Base-by-base conservation (phyloP, 1,140 invertebrate genomes). In the Aphelenchoides avenae region DNA sequence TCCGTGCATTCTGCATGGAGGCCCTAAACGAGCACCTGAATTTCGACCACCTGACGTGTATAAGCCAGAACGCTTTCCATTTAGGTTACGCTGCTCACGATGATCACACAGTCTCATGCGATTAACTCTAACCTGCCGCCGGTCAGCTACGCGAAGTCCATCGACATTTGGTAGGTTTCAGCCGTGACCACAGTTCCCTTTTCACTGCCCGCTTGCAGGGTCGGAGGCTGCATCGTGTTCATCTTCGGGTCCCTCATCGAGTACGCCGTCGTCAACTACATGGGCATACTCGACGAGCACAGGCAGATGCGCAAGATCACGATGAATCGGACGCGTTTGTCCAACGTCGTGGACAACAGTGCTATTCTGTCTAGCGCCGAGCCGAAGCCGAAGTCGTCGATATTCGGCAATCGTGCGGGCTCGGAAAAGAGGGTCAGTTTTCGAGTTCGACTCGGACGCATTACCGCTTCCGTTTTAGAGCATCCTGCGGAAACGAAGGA, bases 91-190 rank as follows among this genome's bases (percentile, higher is more conserved):
- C 53, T 54, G 26, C 44, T 67, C 9, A 66, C 64, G 34, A 66
- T 66, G 64, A 66, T 66, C 33, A 82, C 82, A 75, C 61, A 57
- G 44, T 89, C 90, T 92, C 83, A 74, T 58, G 89, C 90, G 71
- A 94, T 94, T 78, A 94, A 94, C 81, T 89, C 90, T 52, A 92
- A 90, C 60, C 83, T 95, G 60, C 91, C 91, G 55, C 91, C 91
- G 26, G 91, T 95, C 37, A 92, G 89, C 29, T 94, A 94, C 80
- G 93, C 90, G 30, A 94, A 94, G 79, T 76, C 91, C 57, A 92
- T 95, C 65, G 91, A 95, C 78, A 89, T 95, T 40, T 95, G 91
- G 91, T 52, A 3, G 40, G 42, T 52, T 53, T 3, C 9, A 53
- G 1, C 33, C 11, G 2, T 26, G 3, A 30, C 26, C 22, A n/a